Evolutionary conservation across 92 coral and sea anemone species (phyloP).

Genomic region (Micromussa lordhowensis): DNA sequence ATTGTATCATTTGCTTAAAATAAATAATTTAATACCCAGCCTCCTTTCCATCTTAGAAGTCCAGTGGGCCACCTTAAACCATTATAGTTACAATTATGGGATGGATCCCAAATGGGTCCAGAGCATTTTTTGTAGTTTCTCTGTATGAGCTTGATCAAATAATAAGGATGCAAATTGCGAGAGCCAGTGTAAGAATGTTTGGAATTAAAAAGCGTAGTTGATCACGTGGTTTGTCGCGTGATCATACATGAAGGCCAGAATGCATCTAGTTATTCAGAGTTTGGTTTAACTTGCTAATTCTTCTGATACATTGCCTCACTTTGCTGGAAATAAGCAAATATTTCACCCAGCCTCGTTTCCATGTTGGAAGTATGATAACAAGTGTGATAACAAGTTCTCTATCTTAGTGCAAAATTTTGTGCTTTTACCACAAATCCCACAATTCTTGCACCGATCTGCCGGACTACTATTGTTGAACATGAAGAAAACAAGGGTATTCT

Average conservation of each 20-base stretch:
- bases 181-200: neutral
- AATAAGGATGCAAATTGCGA: neutral
- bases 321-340: constrained; percentile 6
- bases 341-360: neutral
- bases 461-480: no score
- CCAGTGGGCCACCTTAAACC: no score
- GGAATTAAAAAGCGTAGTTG: neutral
- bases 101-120: neutral
- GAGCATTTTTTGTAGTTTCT: no score
- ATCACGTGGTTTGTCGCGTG: neutral
- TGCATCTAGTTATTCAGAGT: neutral
- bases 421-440: constrained; percentile 17
- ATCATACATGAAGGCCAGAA: neutral
- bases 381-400: neutral
- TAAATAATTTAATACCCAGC: neutral
- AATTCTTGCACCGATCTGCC: constrained; percentile 17
- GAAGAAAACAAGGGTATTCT: no score
- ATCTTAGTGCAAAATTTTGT: neutral
- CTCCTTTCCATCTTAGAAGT: neutral
- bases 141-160: neutral
- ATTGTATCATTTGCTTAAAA: neutral
- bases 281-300: neutral
- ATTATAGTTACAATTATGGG: neutral
- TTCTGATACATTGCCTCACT: neutral
- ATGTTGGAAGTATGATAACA: neutral